These are phyloP conservation scores for Limnothrissa miodon DNA, from an alignment of 2,113 vertebrate genomes.

Conservation along the genomic window DNA sequence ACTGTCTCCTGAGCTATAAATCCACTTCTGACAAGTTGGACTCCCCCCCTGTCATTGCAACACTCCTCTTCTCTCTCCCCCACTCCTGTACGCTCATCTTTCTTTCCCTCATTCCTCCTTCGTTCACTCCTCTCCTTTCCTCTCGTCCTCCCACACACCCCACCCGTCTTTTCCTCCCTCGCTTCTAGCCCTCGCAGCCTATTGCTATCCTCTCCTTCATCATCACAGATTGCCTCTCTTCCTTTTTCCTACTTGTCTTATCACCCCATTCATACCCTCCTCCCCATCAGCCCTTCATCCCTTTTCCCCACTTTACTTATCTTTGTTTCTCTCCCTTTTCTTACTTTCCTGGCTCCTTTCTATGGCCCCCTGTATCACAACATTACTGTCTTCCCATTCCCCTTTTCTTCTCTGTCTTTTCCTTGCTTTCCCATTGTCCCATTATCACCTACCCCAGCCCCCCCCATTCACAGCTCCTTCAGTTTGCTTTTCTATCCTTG, in stretches of 20 bases:
- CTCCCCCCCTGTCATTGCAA: constrained; percentile 26
- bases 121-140: constrained; percentile 30
- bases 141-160: constrained; percentile 5
- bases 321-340: too few species aligned
- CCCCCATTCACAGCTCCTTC: too few species aligned
- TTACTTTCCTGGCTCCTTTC: not conserved
- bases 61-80: constrained; percentile 31
- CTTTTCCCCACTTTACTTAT: too few species aligned
- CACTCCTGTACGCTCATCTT: not conserved
- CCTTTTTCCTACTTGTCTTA: not conserved
- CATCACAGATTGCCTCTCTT: not conserved
- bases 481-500: too few species aligned
- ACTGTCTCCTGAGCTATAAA: constrained; percentile 49
- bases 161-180: not conserved
- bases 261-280: not conserved
- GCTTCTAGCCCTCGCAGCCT: not conserved
- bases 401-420: not conserved
- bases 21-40: constrained; percentile 61
- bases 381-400: constrained; percentile 49
- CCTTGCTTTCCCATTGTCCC: too few species aligned
- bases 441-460: too few species aligned
- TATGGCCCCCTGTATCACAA: not conserved
- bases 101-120: constrained; percentile 11
- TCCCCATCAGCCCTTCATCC: too few species aligned
- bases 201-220: not conserved